phyloP scores from a whole-genome alignment of 2,113 vertebrate species.

The Notothenia rossii region DNA sequence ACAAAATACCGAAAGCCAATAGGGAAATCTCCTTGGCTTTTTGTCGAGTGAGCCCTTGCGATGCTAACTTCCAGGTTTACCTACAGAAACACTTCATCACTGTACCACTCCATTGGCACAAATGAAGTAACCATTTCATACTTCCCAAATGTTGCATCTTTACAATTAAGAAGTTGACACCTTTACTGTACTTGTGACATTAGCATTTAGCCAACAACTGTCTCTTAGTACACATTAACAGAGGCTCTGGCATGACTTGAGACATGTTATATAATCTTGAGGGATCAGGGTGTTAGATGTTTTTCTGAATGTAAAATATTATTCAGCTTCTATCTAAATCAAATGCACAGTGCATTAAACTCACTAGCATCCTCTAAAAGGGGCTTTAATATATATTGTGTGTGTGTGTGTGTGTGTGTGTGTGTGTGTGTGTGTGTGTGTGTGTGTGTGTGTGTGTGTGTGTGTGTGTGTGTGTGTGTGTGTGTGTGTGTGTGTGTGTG shows the following conservation, averaged over 20 bases:
- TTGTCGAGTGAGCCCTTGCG: too few species aligned
- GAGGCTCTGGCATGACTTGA: too few species aligned
- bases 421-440: not conserved
- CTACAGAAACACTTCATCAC: too few species aligned
- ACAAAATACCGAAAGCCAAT: too few species aligned
- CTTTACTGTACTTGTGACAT: not conserved
- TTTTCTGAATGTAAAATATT: not conserved
- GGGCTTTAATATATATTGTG: conserved; percentile 27
- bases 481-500: conserved; percentile 37
- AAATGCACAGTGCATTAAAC: not conserved
- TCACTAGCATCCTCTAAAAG: conserved; percentile 1
- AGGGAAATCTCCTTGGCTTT: too few species aligned
- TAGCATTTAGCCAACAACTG: not conserved
- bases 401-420: too few species aligned
- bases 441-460: conserved; percentile 17
- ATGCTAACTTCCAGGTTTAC: too few species aligned
- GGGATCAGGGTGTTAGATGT: not conserved
- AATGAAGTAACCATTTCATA: too few species aligned
- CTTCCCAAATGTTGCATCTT: too few species aligned
- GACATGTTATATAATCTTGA: not conserved
- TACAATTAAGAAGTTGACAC: too few species aligned
- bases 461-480: conserved; percentile 32
- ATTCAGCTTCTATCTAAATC: conserved; percentile 1
- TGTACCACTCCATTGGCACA: too few species aligned
- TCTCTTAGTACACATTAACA: too few species aligned